phyloP scores from a whole-genome alignment of 2,888 invertebrate genomes.

The Baccha elongata region DNA sequence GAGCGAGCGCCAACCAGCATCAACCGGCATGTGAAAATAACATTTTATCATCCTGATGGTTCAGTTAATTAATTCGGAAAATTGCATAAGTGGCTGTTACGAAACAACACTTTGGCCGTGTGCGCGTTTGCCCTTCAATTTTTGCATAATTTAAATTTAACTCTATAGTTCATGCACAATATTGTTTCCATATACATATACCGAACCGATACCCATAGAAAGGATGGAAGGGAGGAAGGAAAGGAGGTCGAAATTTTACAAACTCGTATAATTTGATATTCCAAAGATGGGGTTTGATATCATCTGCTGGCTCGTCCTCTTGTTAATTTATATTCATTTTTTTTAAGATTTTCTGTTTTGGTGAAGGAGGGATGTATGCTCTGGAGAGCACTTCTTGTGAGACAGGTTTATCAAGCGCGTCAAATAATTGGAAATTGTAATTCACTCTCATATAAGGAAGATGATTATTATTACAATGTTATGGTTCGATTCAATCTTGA shows the following conservation, averaged over 20 bases:
- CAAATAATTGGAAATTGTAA: slow-evolving; percentile 71
- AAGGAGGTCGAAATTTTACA: slow-evolving; percentile 26
- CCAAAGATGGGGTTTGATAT: slow-evolving; percentile 36
- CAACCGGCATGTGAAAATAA: background rate
- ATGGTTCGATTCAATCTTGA: slow-evolving; percentile 6
- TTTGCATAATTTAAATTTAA: slow-evolving; percentile 60
- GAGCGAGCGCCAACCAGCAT: background rate
- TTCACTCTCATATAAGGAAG: slow-evolving; percentile 24
- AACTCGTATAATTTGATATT: slow-evolving; percentile 38
- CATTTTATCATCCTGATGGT: slow-evolving; percentile 45
- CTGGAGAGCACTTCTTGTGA: slow-evolving; percentile 7
- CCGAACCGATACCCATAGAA: background rate
- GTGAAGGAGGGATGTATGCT: slow-evolving; percentile 19
- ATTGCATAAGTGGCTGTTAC: slow-evolving; percentile 56
- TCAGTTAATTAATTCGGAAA: slow-evolving; percentile 61
- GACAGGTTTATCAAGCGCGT: slow-evolving; percentile 52
- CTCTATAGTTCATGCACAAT: slow-evolving; percentile 13
- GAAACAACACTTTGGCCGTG: slow-evolving; percentile 34
- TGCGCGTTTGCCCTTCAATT: slow-evolving; percentile 43
- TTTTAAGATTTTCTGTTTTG: slow-evolving; percentile 31
- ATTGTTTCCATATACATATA: background rate
- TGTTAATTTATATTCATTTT: slow-evolving; percentile 66
- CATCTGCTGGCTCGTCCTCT: slow-evolving; percentile 13
- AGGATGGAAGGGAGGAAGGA: background rate
- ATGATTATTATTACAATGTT: slow-evolving; percentile 15